phyloP scores from a whole-genome alignment of 2,113 vertebrate genomes.

The Cyphomyrus discorhynchus region DNA sequence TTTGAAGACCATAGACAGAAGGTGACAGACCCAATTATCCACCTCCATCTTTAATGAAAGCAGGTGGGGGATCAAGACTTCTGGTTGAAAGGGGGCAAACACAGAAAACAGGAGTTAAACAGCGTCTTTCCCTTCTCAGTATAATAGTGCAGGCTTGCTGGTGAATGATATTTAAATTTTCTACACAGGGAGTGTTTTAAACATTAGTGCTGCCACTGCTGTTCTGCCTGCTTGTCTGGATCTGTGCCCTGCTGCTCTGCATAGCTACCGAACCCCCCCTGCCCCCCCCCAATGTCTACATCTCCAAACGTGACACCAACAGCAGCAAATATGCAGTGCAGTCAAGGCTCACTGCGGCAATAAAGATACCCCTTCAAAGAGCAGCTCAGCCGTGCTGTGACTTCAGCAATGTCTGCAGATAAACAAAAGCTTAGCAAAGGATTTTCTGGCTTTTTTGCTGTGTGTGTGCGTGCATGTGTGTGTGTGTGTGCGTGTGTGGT shows the following conservation, averaged over 20 bases:
- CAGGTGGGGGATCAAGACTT: not conserved
- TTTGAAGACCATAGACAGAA: not conserved
- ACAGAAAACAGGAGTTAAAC: not conserved
- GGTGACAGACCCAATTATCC: not conserved
- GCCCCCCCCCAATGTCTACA: not conserved
- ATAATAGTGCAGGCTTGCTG: not conserved
- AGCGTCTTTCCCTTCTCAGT: not conserved
- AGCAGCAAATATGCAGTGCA: constrained; percentile 17
- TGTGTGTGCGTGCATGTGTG: not conserved
- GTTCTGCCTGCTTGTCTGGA: not conserved
- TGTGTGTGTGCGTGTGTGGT: no score
- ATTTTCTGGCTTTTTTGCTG: not conserved
- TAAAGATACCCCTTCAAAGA: constrained; percentile 5
- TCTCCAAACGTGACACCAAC: constrained; percentile 20
- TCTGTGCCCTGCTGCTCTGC: not conserved
- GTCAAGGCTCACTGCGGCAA: constrained; percentile 1
- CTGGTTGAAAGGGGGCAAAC: not conserved
- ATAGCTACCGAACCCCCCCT: not conserved
- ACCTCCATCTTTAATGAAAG: not conserved
- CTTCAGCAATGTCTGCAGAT: not conserved
- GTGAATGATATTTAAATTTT: not conserved
- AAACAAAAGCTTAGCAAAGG: not conserved
- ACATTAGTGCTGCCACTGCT: not conserved
- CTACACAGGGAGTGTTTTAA: not conserved
- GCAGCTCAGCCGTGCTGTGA: constrained; percentile 8